Conservation (phyloP, 2,113 vertebrate species). For the Solea senegalensis region DNA sequence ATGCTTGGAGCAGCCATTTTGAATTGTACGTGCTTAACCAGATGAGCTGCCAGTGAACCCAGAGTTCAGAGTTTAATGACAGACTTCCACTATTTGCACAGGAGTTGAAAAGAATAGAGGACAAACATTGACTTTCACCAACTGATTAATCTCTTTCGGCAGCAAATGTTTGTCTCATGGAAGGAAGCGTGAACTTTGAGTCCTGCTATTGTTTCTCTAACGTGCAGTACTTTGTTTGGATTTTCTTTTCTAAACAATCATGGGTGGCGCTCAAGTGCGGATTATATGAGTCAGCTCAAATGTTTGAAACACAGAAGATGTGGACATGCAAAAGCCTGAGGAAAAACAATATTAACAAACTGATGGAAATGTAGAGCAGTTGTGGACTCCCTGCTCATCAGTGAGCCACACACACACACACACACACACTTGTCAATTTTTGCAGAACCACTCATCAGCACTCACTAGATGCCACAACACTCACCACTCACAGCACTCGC, state of each 20-base stretch:
- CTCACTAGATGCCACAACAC: too few species aligned
- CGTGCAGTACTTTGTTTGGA: conserved; percentile 46
- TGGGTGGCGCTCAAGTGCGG: background rate
- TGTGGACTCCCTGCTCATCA: conserved; percentile 19
- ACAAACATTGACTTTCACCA: conserved; percentile 17
- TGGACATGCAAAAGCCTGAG: background rate
- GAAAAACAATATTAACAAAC: background rate
- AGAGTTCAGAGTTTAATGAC: background rate
- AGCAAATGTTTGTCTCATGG: conserved; percentile 57
- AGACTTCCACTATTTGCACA: background rate
- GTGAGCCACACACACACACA: background rate
- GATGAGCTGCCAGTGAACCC: too few species aligned
- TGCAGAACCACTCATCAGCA: too few species aligned
- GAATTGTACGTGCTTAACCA: too few species aligned
- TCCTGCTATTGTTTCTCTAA: conserved; percentile 55
- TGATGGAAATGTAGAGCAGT: background rate
- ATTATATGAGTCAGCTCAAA: conserved; percentile 1
- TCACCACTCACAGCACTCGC: too few species aligned
- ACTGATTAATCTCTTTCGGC: conserved; percentile 49
- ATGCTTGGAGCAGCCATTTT: too few species aligned
- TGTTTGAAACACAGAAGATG: conserved; percentile 14
- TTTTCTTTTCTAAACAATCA: conserved; percentile 51
- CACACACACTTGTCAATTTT: background rate
- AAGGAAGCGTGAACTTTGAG: conserved; percentile 46
- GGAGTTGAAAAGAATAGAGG: conserved; percentile 18